phyloP scores from a whole-genome alignment of 2,888 invertebrate species.

The Lycaena phlaeas region DNA sequence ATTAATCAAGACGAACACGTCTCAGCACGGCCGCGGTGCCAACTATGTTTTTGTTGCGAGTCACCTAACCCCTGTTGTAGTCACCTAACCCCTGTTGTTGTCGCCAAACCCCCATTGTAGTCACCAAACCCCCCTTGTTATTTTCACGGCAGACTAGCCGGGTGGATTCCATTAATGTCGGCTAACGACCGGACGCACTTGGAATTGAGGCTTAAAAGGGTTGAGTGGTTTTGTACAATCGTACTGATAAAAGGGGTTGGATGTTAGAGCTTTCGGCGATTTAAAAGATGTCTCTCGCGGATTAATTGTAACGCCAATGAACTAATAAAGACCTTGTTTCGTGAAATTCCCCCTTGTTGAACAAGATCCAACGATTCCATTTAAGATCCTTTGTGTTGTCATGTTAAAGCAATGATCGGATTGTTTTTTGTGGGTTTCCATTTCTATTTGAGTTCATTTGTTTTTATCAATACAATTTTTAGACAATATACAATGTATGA shows the following conservation, averaged over 20 bases:
- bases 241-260: conserved; percentile 63
- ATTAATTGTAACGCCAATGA: conserved; percentile 37
- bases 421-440: not conserved
- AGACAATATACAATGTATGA: no score
- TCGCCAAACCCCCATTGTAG: conserved; percentile 4
- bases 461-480: no score
- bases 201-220: conserved; percentile 70
- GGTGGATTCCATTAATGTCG: conserved; percentile 69
- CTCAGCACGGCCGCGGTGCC: conserved; percentile 13
- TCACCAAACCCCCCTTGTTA: conserved; percentile 4
- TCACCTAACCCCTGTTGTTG: conserved; percentile 5
- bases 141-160: conserved; percentile 22
- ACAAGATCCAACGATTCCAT: not conserved
- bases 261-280: conserved; percentile 66
- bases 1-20: conserved; percentile 20
- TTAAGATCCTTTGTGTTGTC: not conserved
- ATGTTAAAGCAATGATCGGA: not conserved
- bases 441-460: not conserved
- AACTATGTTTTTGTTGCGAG: conserved; percentile 15
- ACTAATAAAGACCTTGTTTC: conserved; percentile 34
- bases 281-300: conserved; percentile 59
- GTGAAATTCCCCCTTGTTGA: conserved; percentile 17
- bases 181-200: conserved; percentile 70
- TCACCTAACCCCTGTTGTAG: conserved; percentile 6
- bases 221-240: conserved; percentile 72